Percentiles rank a stretch among this genome's conserved stretches.
These are phyloP conservation scores for Stenchaetothrips biformis DNA, from an alignment of 2,888 invertebrate genomes.

Conservation along the genomic window DNA sequence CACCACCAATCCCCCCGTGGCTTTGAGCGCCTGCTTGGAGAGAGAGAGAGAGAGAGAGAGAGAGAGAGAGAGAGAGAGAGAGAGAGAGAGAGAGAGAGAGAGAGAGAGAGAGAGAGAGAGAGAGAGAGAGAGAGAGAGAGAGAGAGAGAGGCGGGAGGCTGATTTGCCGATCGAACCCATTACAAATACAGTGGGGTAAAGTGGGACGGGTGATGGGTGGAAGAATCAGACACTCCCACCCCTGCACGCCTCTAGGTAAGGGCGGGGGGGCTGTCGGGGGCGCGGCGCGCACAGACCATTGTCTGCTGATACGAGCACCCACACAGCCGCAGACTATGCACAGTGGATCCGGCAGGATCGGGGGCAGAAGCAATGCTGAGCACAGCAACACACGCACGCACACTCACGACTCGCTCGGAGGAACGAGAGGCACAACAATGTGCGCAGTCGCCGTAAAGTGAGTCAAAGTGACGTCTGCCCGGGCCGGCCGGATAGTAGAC, in stretches of 20 bases:
- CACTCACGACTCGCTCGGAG: background rate
- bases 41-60: no score
- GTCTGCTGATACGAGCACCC: background rate
- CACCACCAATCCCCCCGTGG: background rate
- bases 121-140: no score
- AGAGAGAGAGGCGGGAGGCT: background rate
- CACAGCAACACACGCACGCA: background rate
- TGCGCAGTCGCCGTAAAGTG: background rate
- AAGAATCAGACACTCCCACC: background rate
- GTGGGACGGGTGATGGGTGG: background rate
- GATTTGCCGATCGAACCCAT: conserved; percentile 10
- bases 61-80: background rate
- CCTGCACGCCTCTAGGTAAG: background rate
- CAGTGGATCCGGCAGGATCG: no score
- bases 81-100: background rate
- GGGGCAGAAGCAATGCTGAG: background rate
- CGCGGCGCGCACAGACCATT: background rate
- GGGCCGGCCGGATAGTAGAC: background rate
- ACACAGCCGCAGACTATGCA: no score
- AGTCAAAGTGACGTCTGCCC: background rate
- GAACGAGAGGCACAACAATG: background rate
- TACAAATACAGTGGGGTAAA: background rate
- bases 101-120: no score
- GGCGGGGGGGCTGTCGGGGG: background rate
- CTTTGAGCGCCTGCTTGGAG: no score